phyloP scores from a whole-genome alignment of 1,140 invertebrate species.

The Bombus confusus region DNA sequence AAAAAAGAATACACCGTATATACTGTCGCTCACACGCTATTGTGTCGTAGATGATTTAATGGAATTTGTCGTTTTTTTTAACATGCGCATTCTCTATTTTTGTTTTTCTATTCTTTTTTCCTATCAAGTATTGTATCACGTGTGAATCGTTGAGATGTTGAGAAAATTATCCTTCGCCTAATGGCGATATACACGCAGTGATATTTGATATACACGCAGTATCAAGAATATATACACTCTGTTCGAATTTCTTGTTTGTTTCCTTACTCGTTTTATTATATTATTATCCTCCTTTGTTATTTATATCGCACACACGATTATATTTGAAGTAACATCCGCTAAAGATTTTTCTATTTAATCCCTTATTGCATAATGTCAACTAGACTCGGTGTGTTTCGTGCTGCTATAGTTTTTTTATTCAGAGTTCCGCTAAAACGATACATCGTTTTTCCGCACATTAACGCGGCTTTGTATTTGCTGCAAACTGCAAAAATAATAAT shows the following conservation, averaged over 20 bases:
- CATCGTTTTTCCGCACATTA: background rate
- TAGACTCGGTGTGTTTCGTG: background rate
- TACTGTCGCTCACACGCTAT: slow-evolving; percentile 66
- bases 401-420: background rate
- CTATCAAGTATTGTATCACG: slow-evolving; percentile 13
- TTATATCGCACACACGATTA: slow-evolving; percentile 26
- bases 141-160: slow-evolving; percentile 23
- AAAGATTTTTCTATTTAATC: slow-evolving; percentile 3
- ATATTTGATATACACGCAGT: slow-evolving; percentile 18
- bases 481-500: no score
- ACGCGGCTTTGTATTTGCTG: background rate
- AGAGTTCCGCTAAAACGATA: no score
- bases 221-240: slow-evolving; percentile 2
- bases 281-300: background rate
- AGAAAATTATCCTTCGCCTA: background rate
- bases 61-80: slow-evolving; percentile 58
- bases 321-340: slow-evolving; percentile 14
- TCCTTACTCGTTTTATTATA: background rate
- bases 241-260: slow-evolving; percentile 12
- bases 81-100: background rate
- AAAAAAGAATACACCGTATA: slow-evolving; percentile 2
- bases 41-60: slow-evolving; percentile 71
- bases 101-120: background rate
- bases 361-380: slow-evolving; percentile 16
- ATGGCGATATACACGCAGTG: slow-evolving; percentile 15